Conservation (phyloP, 2,888 invertebrate species). For the Agriopis marginaria region DNA sequence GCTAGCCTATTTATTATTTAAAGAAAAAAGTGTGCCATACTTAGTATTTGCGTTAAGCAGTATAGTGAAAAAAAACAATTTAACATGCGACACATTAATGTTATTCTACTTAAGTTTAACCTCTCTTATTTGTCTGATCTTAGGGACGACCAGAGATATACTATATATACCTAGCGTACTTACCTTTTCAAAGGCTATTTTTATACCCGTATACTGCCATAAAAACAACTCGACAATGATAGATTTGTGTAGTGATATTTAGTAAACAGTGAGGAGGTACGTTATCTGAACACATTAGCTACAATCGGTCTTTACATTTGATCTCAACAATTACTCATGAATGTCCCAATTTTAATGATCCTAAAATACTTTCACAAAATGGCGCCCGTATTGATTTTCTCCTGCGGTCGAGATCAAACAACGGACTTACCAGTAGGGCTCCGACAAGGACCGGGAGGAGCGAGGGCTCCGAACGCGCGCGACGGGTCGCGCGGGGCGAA, state of each 20-base stretch:
- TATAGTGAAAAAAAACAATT: too few species aligned
- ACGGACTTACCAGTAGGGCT: constrained; percentile 75
- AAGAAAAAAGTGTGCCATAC: too few species aligned
- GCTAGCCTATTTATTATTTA: too few species aligned
- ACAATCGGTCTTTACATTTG: constrained; percentile 12
- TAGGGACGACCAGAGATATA: too few species aligned
- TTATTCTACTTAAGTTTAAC: too few species aligned
- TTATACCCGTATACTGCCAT: not conserved
- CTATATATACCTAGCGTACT: not conserved
- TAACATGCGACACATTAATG: too few species aligned
- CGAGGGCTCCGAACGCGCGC: constrained; percentile 85
- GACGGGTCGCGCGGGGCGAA: constrained; percentile 53
- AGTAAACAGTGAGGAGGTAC: constrained; percentile 6
- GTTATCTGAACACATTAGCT: not conserved
- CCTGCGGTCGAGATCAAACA: constrained; percentile 64
- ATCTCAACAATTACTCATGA: constrained; percentile 30
- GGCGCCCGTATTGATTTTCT: constrained; percentile 74
- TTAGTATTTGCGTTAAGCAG: too few species aligned
- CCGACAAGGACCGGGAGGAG: constrained; percentile 72
- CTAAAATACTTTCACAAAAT: constrained; percentile 71
- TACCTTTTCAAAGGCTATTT: not conserved
- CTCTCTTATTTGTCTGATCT: too few species aligned
- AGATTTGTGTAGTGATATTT: not conserved
- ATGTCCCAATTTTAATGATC: constrained; percentile 43
- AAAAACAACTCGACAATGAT: not conserved